These are phyloP conservation scores for Drosophila cardini DNA, from an alignment of 1,140 invertebrate species.

Conservation along the genomic window DNA sequence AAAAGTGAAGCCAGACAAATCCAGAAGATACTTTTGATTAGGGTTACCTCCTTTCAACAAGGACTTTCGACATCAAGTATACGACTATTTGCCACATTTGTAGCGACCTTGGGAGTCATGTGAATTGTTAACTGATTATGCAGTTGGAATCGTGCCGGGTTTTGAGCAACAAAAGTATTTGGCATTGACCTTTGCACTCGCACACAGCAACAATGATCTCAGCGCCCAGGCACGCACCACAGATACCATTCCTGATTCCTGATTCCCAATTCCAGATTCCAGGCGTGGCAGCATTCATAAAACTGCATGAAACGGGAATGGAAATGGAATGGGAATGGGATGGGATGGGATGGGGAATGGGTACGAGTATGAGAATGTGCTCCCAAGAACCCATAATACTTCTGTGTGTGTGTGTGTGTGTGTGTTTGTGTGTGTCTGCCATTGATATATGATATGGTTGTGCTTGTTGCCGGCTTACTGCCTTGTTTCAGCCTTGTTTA, in stretches of 20 bases:
- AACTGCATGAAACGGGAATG: conserved; percentile 22
- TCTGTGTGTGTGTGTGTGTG: background rate
- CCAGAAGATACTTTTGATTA: background rate
- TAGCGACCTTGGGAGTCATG: conserved; percentile 46
- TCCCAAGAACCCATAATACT: conserved; percentile 22
- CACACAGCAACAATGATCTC: conserved; percentile 52
- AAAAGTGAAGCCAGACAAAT: background rate
- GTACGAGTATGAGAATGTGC: conserved; percentile 14
- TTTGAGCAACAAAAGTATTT: conserved; percentile 27
- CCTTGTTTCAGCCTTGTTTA: conserved; percentile 1
- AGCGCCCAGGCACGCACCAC: conserved; percentile 64
- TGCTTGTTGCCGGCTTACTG: conserved; percentile 9
- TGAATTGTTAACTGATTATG: conserved; percentile 30
- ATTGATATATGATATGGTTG: conserved; percentile 49
- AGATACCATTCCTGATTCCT: conserved; percentile 37
- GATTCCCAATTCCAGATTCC: too few species aligned
- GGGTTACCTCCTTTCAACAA: background rate
- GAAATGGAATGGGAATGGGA: background rate
- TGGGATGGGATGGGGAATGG: conserved; percentile 8
- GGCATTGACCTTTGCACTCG: conserved; percentile 61
- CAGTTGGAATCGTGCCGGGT: conserved; percentile 57
- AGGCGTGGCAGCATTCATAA: conserved; percentile 40
- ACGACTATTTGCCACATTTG: conserved; percentile 6
- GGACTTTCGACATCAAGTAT: background rate
- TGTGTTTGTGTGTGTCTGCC: conserved; percentile 13